A percentile compares a stretch with the other conserved stretches of the same genome.
phyloP scores from a whole-genome alignment of 2,797 vertebrate species.

The Arnoldichthys spilopterus region DNA sequence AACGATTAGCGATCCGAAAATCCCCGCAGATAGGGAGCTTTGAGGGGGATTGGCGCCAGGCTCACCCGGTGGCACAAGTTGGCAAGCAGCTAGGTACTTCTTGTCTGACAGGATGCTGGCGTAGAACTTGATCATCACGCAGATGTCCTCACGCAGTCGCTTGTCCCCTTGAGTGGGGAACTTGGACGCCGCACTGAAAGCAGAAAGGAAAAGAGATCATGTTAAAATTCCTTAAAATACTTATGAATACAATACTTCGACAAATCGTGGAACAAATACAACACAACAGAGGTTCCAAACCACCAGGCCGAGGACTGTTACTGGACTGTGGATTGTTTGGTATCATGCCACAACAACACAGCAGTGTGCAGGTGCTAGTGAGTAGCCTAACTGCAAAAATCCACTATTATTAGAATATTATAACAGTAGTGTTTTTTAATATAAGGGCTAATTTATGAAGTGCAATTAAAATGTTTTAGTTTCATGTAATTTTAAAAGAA shows the following conservation, averaged over 20 bases:
- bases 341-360: no score
- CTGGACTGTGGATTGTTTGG: no score
- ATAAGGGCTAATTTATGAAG: no score
- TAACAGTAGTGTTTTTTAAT: no score
- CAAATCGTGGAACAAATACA: no score
- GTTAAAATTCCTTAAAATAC: background rate
- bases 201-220: background rate
- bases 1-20: conserved; percentile 85
- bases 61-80: conserved; percentile 93
- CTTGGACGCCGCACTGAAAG: conserved; percentile 85
- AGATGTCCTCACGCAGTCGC: conserved; percentile 93
- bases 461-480: no score
- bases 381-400: no score
- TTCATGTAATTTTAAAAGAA: no score
- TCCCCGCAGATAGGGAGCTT: conserved; percentile 80
- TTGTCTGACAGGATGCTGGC: conserved; percentile 98
- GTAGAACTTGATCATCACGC: conserved; percentile 94
- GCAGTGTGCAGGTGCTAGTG: no score
- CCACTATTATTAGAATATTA: no score
- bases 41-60: conserved; percentile 78
- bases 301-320: no score
- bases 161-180: conserved; percentile 95
- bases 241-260: background rate
- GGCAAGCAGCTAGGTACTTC: conserved; percentile 95
- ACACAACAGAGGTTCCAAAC: no score